phyloP scores from a whole-genome alignment of 1,140 invertebrate species.

The Daktulosphaira vitifoliae region DNA sequence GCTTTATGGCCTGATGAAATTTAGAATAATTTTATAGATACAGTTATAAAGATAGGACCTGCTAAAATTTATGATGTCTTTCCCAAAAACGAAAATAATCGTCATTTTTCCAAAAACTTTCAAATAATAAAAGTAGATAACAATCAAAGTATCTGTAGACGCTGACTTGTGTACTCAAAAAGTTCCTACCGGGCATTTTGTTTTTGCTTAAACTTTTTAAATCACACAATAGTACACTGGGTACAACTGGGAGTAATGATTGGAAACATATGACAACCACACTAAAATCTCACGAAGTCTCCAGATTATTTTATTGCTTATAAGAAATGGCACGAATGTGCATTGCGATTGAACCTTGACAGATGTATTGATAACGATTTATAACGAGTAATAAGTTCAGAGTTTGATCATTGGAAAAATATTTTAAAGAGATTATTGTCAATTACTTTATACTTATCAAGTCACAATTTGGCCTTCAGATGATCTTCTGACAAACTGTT shows the following conservation, averaged over 20 bases:
- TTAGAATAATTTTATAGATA: neutral
- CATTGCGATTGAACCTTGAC: neutral
- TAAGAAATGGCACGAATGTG: constrained; percentile 19
- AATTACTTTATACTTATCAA: constrained; percentile 1
- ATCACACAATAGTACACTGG: neutral
- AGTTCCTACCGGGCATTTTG: neutral
- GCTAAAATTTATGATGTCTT: neutral
- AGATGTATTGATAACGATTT: constrained; percentile 13
- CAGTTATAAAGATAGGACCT: neutral
- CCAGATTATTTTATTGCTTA: neutral
- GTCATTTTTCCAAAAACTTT: constrained; percentile 14
- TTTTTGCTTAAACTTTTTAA: constrained; percentile 23
- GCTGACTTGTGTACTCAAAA: constrained; percentile 10
- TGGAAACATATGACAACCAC: constrained; percentile 5
- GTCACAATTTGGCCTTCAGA: neutral
- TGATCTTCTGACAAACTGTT: constrained; percentile 6
- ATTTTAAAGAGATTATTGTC: constrained; percentile 9
- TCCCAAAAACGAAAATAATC: constrained; percentile 6
- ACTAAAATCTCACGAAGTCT: constrained; percentile 6
- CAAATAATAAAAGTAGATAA: constrained; percentile 11
- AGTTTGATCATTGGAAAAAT: neutral
- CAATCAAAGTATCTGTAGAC: neutral
- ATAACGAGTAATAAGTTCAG: constrained; percentile 11
- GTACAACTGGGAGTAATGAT: neutral
- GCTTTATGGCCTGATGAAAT: constrained; percentile 3